Percentiles rank a stretch among this genome's conserved stretches.
phyloP scores from a whole-genome alignment of 1,140 invertebrate species.

The Meloidogyne exigua region DNA sequence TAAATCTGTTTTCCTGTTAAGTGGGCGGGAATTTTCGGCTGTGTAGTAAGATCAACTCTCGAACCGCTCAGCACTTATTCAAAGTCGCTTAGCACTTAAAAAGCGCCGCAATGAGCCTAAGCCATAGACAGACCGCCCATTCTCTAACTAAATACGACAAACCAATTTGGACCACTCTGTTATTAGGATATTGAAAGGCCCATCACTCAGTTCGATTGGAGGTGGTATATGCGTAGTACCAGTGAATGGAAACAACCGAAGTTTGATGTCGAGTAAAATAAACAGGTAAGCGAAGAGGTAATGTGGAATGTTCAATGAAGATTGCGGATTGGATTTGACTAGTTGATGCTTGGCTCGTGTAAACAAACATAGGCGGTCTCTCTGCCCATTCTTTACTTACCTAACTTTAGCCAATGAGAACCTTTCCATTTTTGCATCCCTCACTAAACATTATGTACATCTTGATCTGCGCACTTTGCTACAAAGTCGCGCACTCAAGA shows the following conservation, averaged over 20 bases:
- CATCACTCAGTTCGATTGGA: background rate
- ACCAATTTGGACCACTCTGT: background rate
- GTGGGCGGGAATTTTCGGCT: background rate
- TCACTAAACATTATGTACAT: background rate
- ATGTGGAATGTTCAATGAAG: background rate
- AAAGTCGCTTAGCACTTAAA: slow-evolving; percentile 4
- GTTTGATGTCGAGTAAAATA: background rate
- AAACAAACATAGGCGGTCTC: background rate
- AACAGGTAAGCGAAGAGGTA: slow-evolving; percentile 1
- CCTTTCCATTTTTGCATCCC: background rate
- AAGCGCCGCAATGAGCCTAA: background rate
- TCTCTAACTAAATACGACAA: background rate
- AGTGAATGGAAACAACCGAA: background rate
- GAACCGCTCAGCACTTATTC: slow-evolving; percentile 1
- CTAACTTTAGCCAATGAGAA: background rate
- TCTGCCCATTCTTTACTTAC: background rate
- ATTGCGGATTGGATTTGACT: slow-evolving; percentile 4
- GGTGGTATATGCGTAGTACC: background rate
- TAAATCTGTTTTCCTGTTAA: background rate
- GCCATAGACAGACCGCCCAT: background rate
- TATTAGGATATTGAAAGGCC: background rate
- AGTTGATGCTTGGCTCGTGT: background rate
- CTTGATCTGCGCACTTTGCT: background rate
- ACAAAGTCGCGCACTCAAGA: background rate
- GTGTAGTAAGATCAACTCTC: background rate